Percentiles rank a stretch among this genome's conserved stretches.
phyloP scores from a whole-genome alignment of 2,113 vertebrate genomes.

The Symphodus melops region DNA sequence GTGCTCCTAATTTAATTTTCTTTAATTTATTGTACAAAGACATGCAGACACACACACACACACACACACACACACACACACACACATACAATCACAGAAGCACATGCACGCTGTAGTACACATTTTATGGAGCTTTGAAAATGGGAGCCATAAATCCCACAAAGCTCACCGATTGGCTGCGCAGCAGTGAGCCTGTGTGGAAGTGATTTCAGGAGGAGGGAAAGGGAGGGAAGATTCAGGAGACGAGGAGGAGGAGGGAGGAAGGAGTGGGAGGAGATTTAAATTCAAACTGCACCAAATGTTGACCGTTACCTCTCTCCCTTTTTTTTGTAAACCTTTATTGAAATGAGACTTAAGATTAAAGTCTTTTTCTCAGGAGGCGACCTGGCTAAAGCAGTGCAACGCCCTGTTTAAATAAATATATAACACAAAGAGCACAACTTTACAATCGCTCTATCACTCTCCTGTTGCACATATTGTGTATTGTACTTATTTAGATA shows the following conservation, averaged over 20 bases:
- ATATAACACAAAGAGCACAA: too few relatives aligned
- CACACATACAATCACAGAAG: slow-evolving; percentile 10
- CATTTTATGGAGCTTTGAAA: slow-evolving; percentile 54
- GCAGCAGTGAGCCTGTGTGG: slow-evolving; percentile 38
- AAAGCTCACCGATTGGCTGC: slow-evolving; percentile 50
- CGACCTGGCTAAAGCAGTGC: not conserved
- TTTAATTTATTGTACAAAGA: slow-evolving; percentile 16
- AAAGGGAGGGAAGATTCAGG: not conserved
- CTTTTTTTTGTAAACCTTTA: not conserved
- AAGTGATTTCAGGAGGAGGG: slow-evolving; percentile 52
- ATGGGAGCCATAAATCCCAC: slow-evolving; percentile 53
- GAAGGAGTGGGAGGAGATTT: slow-evolving; percentile 43
- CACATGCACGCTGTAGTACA: slow-evolving; percentile 3
- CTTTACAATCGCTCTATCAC: not conserved
- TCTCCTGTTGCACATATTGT: too few relatives aligned
- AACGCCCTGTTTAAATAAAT: not conserved
- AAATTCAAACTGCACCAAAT: slow-evolving; percentile 62
- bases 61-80: not conserved
- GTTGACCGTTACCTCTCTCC: slow-evolving; percentile 52
- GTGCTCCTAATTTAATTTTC: slow-evolving; percentile 14
- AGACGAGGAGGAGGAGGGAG: slow-evolving; percentile 16
- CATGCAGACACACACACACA: too few relatives aligned
- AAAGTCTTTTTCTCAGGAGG: not conserved
- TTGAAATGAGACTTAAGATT: not conserved
- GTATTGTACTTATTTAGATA: too few relatives aligned